Percentiles rank a stretch among this genome's conserved stretches.
Evolutionary conservation across 2,113 vertebrate species (phyloP).

Genomic region (Larimichthys polyactis): DNA sequence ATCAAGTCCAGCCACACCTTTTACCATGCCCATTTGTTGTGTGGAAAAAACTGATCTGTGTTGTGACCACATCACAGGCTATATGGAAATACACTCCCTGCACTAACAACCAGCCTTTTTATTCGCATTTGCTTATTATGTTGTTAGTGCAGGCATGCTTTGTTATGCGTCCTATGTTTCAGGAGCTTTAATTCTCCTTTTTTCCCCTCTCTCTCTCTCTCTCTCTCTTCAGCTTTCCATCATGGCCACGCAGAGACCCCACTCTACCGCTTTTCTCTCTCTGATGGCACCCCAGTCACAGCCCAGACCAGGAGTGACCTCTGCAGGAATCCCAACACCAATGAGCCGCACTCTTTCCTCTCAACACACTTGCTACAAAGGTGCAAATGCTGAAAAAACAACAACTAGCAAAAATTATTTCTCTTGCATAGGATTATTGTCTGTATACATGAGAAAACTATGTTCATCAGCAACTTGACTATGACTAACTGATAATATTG

Average conservation of each 20-base stretch:
- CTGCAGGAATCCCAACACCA: slow-evolving; percentile 91
- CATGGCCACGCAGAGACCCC: slow-evolving; percentile 95
- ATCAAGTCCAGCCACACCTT: not conserved
- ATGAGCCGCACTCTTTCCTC: slow-evolving; percentile 91
- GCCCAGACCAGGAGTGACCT: slow-evolving; percentile 96
- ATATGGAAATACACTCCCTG: not conserved
- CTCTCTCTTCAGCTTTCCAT: slow-evolving; percentile 86
- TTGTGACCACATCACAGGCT: no score
- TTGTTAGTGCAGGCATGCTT: not conserved
- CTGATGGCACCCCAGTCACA: slow-evolving; percentile 95
- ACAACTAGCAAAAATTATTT: not conserved
- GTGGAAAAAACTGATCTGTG: not conserved
- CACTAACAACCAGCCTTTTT: not conserved
- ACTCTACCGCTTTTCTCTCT: slow-evolving; percentile 93
- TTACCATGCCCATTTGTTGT: not conserved
- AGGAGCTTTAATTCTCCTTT: not conserved
- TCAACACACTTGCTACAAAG: slow-evolving; percentile 97
- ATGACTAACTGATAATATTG: no score
- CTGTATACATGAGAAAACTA: no score
- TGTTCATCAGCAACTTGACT: no score
- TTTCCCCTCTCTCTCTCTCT: not conserved
- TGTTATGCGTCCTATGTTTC: not conserved
- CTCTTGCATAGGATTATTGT: not conserved
- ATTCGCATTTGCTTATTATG: not conserved
- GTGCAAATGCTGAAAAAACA: slow-evolving; percentile 71